These are phyloP conservation scores for Agelaius phoeniceus DNA, from an alignment of 2,113 vertebrate genomes.

Conservation along the genomic window DNA sequence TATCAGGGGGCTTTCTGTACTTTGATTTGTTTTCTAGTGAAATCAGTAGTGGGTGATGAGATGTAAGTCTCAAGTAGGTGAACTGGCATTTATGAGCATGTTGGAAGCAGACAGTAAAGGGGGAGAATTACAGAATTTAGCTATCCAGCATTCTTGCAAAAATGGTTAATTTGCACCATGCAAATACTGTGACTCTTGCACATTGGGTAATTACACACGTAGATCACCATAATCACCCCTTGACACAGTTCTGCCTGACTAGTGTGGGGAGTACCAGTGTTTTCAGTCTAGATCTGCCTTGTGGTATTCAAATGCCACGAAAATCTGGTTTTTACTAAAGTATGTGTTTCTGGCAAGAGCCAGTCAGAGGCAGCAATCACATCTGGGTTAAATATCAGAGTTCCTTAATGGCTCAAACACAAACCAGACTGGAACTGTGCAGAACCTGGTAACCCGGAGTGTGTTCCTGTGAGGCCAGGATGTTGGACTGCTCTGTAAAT, in stretches of 20 bases:
- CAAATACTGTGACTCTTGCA: not conserved
- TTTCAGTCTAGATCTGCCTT: not conserved
- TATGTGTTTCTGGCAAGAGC: slow-evolving; percentile 31
- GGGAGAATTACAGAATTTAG: not conserved
- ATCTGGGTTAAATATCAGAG: slow-evolving; percentile 37
- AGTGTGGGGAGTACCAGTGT: not conserved
- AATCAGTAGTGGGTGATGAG: not conserved
- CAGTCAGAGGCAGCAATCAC: slow-evolving; percentile 1
- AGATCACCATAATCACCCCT: not conserved
- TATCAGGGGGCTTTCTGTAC: not conserved
- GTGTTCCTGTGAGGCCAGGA: not conserved
- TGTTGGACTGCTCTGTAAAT: not conserved
- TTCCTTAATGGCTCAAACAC: not conserved
- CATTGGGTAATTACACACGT: not conserved
- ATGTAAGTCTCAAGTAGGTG: not conserved
- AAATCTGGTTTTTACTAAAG: slow-evolving; percentile 15
- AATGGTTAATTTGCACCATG: not conserved
- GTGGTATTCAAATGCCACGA: not conserved
- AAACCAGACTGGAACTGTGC: slow-evolving; percentile 21
- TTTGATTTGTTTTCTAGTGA: not conserved
- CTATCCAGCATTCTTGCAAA: not conserved
- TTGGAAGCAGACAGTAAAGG: not conserved
- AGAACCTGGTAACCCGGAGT: not conserved
- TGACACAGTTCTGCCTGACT: not conserved
- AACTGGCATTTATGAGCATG: not conserved